Evolutionary conservation across 2,888 invertebrate genomes (phyloP), one percentile per base, ranked within the genome.

Genomic region (Mechanitis mazaeus): DNA sequence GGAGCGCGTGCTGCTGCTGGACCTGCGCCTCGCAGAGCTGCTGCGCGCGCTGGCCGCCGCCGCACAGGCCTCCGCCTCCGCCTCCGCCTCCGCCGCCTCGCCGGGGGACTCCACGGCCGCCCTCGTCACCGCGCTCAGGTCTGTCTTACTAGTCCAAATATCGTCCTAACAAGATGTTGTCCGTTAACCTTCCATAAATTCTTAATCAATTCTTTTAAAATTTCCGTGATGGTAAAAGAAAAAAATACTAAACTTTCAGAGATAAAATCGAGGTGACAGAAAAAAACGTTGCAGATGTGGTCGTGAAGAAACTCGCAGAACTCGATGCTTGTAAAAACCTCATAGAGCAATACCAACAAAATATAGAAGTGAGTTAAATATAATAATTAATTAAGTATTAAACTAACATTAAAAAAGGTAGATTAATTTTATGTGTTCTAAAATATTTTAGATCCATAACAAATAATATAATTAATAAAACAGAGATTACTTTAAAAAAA

Each of bases 41-140:
- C 85, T 95, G 74, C 91, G 94, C 64, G 94, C 95, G 71, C 93
- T 95, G 73, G 93, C 94, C 72, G 94, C 94, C 75, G 94, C 93
- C 73, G 92, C 93, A 66, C 93, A 91, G 68, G 92, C 93, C 69
- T 79, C 94, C 63, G 93, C 93, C 77, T 91, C 92, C 61, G 92
- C 71, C 5, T 78, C 80, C 45, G 55, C 64, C 7, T 56, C 69
- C 31, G 54, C 61, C 54, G 70, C 71, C 64, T 56, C 63, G 6
- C 68, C 67, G 31, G 6, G 66, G 31, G 50, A 50, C 33, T 63
- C 63, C 47, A 66, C 68, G 12, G 66, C 61, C 4, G 68, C 68
- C 46, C 66, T 72, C 55, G 69, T 69, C 33, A 68, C 66, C 56
- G 68, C 71, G 11, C 68, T 69, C 45, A 65, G 72, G 67, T 72